phyloP scores from a whole-genome alignment of 2,797 vertebrate genomes.

The Coilia nasus region DNA sequence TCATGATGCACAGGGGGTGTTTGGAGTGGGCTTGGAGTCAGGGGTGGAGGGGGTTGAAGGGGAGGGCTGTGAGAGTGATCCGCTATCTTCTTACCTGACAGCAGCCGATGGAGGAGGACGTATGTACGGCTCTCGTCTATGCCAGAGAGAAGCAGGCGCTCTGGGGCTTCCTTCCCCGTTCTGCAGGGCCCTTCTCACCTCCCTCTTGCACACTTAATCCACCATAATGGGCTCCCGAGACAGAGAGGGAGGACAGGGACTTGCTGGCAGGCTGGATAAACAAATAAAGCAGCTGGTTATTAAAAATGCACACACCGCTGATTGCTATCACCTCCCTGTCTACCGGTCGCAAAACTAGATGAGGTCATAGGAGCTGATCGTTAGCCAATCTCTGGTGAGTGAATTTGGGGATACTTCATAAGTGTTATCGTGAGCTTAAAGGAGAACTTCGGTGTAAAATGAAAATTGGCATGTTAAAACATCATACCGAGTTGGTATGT shows the following conservation, averaged over 20 bases:
- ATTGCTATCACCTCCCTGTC: neutral
- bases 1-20: neutral
- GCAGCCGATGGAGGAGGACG: neutral
- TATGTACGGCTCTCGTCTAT: too few relatives aligned
- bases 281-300: neutral
- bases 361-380: neutral
- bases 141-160: neutral
- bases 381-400: neutral
- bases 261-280: neutral
- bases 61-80: too few relatives aligned
- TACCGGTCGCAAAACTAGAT: neutral
- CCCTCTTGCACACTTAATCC: neutral
- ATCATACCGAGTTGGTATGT: too few relatives aligned
- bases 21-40: too few relatives aligned
- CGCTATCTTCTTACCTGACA: too few relatives aligned
- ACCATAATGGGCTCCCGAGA: neutral
- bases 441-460: too few relatives aligned
- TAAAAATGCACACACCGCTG: neutral
- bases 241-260: neutral
- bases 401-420: neutral
- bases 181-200: neutral
- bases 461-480: too few relatives aligned
- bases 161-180: neutral
- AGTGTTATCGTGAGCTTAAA: neutral
- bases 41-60: too few relatives aligned